Conservation (phyloP, 2,888 invertebrate genomes). For the Sminthurinus aureus region DNA sequence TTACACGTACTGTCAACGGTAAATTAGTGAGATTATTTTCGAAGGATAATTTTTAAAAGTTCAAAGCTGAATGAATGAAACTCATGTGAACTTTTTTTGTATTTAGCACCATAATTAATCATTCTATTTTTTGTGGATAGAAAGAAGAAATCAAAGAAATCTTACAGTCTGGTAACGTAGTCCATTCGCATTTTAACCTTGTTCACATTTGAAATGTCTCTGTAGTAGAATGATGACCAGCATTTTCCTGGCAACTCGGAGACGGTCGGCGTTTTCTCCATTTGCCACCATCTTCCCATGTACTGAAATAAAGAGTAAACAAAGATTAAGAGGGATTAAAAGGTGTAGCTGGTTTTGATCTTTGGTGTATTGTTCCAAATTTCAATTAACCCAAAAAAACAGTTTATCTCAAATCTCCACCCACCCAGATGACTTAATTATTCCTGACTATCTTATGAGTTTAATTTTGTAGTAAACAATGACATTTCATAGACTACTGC, state of each 20-base stretch:
- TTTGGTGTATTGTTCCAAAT: too few species aligned
- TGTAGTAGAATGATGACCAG: constrained; percentile 60
- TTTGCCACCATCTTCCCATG: constrained; percentile 61
- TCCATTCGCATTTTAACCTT: constrained; percentile 61
- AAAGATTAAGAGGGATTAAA: background rate
- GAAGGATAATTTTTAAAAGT: too few species aligned
- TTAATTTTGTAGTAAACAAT: background rate
- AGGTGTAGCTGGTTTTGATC: background rate
- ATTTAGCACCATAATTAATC: too few species aligned
- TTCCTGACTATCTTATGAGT: too few species aligned
- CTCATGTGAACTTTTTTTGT: too few species aligned
- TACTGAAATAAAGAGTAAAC: constrained; percentile 49
- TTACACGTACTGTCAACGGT: too few species aligned
- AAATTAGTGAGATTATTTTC: too few species aligned
- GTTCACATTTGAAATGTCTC: constrained; percentile 60
- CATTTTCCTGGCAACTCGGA: constrained; percentile 61
- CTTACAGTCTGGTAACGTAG: constrained; percentile 61
- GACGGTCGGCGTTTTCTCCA: constrained; percentile 60
- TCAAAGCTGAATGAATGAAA: too few species aligned
- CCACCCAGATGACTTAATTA: too few species aligned
- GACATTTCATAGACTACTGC: background rate
- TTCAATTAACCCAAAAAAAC: too few species aligned
- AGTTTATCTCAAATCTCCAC: too few species aligned
- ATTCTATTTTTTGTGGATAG: too few species aligned
- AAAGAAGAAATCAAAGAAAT: background rate